phyloP scores from a whole-genome alignment of 2,797 vertebrate genomes.

The Sebastiscus tertius region DNA sequence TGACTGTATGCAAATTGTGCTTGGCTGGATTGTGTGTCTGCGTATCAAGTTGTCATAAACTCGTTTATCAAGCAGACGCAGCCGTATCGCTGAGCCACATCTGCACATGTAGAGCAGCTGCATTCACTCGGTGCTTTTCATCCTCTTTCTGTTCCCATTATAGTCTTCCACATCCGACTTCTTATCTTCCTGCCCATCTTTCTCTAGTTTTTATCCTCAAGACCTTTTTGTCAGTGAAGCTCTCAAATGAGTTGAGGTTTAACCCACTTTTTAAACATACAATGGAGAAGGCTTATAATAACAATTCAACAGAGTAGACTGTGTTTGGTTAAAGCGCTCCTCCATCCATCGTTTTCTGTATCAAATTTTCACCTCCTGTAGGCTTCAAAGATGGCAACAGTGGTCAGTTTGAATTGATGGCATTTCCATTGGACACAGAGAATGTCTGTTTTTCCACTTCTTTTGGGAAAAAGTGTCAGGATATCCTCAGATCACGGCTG shows the following conservation, averaged over 20 bases:
- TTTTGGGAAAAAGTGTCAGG: not conserved
- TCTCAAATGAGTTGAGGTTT: not conserved
- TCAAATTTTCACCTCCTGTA: not conserved
- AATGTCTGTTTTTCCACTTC: not conserved
- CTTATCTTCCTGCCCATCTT: constrained; percentile 7
- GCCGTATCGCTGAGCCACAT: constrained; percentile 48
- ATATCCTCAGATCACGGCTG: not conserved
- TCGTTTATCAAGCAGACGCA: constrained; percentile 55
- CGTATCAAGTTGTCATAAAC: constrained; percentile 63
- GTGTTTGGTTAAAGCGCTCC: constrained; percentile 1
- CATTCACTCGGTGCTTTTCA: constrained; percentile 1
- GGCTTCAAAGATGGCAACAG: not conserved
- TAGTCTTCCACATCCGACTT: not conserved
- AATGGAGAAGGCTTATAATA: not conserved
- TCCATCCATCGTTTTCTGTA: not conserved
- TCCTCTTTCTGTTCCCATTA: constrained; percentile 14
- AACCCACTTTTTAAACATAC: constrained; percentile 8
- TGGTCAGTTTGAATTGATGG: not conserved
- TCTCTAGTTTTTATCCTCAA: constrained; percentile 5
- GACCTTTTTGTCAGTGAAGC: not conserved
- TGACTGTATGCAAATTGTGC: constrained; percentile 65
- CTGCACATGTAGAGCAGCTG: constrained; percentile 37
- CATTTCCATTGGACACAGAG: not conserved
- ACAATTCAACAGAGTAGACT: not conserved
- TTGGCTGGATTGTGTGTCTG: constrained; percentile 35